These are phyloP conservation scores for Micronycteris hirsuta DNA, from an alignment of 2,113 vertebrate genomes.

Conservation along the genomic window DNA sequence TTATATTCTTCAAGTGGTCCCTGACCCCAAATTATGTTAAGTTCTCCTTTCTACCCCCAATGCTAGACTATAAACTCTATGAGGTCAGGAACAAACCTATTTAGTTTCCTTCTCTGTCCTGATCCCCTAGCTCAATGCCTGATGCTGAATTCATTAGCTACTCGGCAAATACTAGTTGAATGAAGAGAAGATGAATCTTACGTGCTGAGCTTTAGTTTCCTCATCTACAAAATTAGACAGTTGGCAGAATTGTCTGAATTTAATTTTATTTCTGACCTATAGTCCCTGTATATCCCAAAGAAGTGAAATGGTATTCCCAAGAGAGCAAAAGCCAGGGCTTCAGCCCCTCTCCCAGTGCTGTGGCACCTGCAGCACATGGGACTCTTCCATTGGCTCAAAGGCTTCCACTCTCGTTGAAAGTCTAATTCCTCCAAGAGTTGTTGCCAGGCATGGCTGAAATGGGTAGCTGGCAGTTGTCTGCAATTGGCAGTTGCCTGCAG, in stretches of 20 bases:
- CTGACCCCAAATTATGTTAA: neutral
- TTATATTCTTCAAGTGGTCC: too few species aligned
- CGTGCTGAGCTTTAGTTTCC: neutral
- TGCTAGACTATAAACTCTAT: neutral
- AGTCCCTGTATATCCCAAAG: neutral
- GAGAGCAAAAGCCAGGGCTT: neutral
- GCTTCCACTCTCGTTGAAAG: neutral
- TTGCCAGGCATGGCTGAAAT: neutral
- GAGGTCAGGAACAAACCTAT: neutral
- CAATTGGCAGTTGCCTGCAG: neutral
- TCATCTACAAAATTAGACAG: neutral
- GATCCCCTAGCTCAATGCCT: too few species aligned
- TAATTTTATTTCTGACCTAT: neutral
- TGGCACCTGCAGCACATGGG: neutral
- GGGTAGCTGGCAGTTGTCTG: neutral
- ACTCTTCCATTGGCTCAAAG: neutral
- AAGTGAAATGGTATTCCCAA: neutral
- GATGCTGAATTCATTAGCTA: neutral
- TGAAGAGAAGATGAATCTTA: neutral
- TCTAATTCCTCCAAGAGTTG: neutral
- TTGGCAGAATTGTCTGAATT: neutral
- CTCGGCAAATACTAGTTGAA: neutral
- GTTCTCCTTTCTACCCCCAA: neutral
- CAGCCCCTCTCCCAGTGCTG: rapidly evolving
- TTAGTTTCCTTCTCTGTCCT: neutral